These are phyloP conservation scores for Sitobion miscanthi DNA, from an alignment of 1,140 invertebrate species.

Conservation along the genomic window DNA sequence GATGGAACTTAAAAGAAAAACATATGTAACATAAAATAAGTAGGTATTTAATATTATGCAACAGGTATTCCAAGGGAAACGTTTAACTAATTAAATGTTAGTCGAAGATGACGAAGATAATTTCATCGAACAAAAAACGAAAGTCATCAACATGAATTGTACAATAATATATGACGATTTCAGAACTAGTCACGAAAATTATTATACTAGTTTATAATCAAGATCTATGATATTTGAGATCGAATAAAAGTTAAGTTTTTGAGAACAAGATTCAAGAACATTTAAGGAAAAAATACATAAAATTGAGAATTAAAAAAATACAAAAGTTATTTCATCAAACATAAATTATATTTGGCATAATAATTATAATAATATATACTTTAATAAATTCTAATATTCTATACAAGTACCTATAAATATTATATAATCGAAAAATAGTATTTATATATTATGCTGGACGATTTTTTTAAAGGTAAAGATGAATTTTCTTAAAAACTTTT, in stretches of 20 bases:
- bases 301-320: background rate
- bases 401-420: background rate
- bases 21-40: background rate
- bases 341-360: background rate
- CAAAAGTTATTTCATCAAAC: background rate
- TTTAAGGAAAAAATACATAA: background rate
- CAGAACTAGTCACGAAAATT: background rate
- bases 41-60: background rate
- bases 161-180: background rate
- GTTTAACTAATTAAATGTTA: constrained; percentile 13
- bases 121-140: constrained; percentile 34
- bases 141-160: constrained; percentile 20
- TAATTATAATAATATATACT: background rate
- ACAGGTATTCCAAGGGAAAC: constrained; percentile 33
- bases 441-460: background rate
- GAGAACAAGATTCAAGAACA: background rate
- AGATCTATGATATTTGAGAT: background rate
- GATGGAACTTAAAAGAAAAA: background rate
- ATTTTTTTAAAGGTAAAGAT: background rate
- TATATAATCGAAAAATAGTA: background rate
- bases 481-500: no score
- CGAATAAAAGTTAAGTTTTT: background rate
- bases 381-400: background rate
- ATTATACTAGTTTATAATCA: background rate
- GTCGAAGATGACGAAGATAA: constrained; percentile 8